A percentile compares a stretch with the other conserved stretches of the same genome.
These are phyloP conservation scores for Pseudotriccus pelzelni DNA, from an alignment of 2,797 vertebrate genomes.

Conservation along the genomic window DNA sequence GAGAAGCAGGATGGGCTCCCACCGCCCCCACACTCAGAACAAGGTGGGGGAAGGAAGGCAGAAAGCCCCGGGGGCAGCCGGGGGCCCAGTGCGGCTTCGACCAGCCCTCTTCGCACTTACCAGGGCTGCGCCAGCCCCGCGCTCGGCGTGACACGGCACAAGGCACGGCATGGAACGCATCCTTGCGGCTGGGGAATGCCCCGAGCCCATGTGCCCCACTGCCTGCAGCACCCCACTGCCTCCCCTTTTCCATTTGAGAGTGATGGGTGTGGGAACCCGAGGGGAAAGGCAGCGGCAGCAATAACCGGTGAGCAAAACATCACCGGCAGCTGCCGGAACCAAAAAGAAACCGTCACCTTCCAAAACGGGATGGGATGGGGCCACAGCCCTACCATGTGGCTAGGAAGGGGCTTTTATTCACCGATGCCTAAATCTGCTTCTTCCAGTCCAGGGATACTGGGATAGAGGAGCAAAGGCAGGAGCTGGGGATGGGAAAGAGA, in stretches of 20 bases:
- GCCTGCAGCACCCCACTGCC: background rate
- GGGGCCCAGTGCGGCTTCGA: fast-evolving
- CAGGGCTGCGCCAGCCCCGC: fast-evolving
- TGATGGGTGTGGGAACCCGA: background rate
- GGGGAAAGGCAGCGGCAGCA: background rate
- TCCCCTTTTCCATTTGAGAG: background rate
- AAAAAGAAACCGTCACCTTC: background rate
- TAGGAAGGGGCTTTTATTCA: background rate
- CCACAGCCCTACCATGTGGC: fast-evolving
- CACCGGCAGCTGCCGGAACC: background rate
- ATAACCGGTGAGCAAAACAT: background rate
- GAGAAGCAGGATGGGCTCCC: background rate
- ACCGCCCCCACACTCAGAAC: background rate
- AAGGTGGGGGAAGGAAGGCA: background rate
- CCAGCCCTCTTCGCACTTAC: fast-evolving
- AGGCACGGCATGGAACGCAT: background rate
- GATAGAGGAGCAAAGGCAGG: background rate
- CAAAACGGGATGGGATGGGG: background rate
- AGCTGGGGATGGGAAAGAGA: background rate
- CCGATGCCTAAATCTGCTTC: background rate
- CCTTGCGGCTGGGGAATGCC: background rate
- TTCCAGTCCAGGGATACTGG: background rate
- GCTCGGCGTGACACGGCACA: fast-evolving
- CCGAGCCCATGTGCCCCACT: background rate
- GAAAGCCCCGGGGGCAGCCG: background rate